These are phyloP conservation scores for Rallus limicola DNA, from an alignment of 2,113 vertebrate genomes.

Conservation along the genomic window DNA sequence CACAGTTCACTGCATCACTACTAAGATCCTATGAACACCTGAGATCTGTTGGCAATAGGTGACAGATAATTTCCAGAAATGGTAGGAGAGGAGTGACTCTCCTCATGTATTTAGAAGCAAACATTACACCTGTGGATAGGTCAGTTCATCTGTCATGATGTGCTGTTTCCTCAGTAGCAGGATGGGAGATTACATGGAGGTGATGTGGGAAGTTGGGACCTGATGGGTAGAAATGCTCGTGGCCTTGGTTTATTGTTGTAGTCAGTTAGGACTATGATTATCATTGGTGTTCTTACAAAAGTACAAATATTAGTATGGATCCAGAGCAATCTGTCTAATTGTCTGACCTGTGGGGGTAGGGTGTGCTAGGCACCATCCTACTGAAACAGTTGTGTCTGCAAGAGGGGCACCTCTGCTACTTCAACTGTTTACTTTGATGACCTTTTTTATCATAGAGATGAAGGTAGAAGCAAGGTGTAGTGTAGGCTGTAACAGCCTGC, in stretches of 20 bases:
- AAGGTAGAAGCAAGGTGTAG: not conserved
- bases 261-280: not conserved
- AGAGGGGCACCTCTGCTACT: not conserved
- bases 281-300: not conserved
- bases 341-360: not conserved
- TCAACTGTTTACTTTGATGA: not conserved
- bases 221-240: not conserved
- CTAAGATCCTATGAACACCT: not conserved
- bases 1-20: not conserved
- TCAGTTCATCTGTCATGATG: not conserved
- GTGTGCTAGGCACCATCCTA: not conserved
- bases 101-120: not conserved
- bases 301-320: not conserved
- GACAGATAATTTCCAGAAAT: not conserved
- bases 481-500: not conserved
- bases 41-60: not conserved
- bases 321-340: not conserved
- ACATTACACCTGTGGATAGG: fast-evolving
- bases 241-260: not conserved
- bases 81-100: not conserved
- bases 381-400: not conserved
- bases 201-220: not conserved
- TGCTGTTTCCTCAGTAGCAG: not conserved
- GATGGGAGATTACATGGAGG: not conserved
- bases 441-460: not conserved